These are phyloP conservation scores for Amphimallon solstitiale DNA, from an alignment of 2,888 invertebrate genomes.

Conservation along the genomic window DNA sequence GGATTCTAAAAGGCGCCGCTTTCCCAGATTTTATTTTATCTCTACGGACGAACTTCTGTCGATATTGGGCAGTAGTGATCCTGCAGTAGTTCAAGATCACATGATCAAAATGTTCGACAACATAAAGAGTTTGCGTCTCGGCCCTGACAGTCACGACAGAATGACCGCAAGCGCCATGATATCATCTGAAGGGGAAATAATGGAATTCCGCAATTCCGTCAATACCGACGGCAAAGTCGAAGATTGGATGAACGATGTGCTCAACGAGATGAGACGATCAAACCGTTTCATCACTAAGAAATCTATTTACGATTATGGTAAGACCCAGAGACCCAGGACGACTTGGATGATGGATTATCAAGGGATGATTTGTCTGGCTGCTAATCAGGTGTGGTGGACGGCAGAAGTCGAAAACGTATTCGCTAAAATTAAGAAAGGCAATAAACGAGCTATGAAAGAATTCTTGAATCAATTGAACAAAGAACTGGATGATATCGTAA, in stretches of 20 bases:
- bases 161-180: constrained; percentile 83
- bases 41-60: constrained; percentile 92
- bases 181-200: constrained; percentile 86
- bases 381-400: constrained; percentile 96
- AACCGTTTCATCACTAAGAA: constrained; percentile 88
- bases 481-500: constrained; percentile 86
- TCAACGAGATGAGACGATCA: constrained; percentile 84
- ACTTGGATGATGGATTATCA: constrained; percentile 92
- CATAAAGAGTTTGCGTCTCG: constrained; percentile 70
- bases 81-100: constrained; percentile 88
- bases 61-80: constrained; percentile 87
- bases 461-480: constrained; percentile 82
- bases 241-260: constrained; percentile 90
- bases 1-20: constrained; percentile 86
- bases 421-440: constrained; percentile 74
- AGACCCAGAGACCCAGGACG: constrained; percentile 73
- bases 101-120: constrained; percentile 98
- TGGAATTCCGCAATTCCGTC: constrained; percentile 81
- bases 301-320: constrained; percentile 87
- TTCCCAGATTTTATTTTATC: constrained; percentile 93
- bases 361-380: constrained; percentile 72
- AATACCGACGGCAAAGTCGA: constrained; percentile 85
- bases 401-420: constrained; percentile 94
- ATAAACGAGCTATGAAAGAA: constrained; percentile 90
- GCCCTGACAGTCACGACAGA: constrained; percentile 72